phyloP scores from a whole-genome alignment of 35 echinoderm and acorn worm genomes.

The Heliocidaris erythrogramma region DNA sequence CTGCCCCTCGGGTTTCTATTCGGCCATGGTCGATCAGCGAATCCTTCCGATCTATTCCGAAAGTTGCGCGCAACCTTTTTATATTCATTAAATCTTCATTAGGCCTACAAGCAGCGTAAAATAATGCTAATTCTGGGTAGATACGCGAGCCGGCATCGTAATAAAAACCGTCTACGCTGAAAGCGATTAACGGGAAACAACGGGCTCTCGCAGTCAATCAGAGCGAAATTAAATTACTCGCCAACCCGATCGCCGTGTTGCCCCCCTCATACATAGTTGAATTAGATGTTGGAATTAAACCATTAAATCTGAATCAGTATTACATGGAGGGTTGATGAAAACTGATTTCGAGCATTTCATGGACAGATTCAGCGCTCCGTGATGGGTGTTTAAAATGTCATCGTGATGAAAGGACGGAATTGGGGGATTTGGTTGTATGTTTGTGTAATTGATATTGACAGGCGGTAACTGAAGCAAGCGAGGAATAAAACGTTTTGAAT shows the following conservation, averaged over 20 bases:
- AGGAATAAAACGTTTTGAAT: neutral
- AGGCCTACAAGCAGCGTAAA: slow-evolving; percentile 22
- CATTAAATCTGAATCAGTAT: slow-evolving; percentile 32
- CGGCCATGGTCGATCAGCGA: neutral
- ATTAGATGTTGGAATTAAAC: slow-evolving; percentile 36
- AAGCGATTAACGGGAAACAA: slow-evolving; percentile 21
- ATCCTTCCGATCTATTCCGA: neutral
- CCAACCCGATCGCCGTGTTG: slow-evolving; percentile 12
- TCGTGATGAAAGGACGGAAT: neutral
- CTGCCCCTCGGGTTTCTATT: neutral
- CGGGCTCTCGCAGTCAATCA: slow-evolving; percentile 15
- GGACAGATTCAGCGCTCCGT: neutral
- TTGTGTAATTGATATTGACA: slow-evolving; percentile 41
- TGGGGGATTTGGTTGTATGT: neutral
- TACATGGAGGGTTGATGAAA: slow-evolving; percentile 32
- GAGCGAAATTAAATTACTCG: slow-evolving; percentile 26
- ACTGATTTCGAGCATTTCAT: slow-evolving; percentile 26
- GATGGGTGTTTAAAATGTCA: slow-evolving; percentile 2
- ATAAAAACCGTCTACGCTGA: slow-evolving; percentile 18
- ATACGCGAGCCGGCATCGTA: slow-evolving; percentile 12
- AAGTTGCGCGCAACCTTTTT: neutral
- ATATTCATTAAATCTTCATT: slow-evolving; percentile 35
- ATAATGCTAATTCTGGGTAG: slow-evolving; percentile 11
- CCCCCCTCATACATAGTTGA: neutral
- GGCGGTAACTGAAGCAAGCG: neutral